Percentiles rank a stretch among this genome's conserved stretches.
Evolutionary conservation across 2,113 vertebrate species (phyloP).

Genomic region (Argyrosomus japonicus): DNA sequence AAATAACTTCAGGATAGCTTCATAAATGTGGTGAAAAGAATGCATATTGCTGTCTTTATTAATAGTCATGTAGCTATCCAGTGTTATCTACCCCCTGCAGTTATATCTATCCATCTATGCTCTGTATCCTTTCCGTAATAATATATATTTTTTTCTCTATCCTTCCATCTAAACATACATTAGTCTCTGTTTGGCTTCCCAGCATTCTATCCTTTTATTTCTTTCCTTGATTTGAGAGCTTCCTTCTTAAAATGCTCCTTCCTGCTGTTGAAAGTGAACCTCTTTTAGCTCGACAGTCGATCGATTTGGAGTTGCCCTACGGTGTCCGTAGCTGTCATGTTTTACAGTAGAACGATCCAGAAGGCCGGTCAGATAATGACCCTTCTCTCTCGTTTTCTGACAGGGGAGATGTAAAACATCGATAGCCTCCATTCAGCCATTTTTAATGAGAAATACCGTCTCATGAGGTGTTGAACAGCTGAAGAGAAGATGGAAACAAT

Average conservation of each 20-base stretch:
- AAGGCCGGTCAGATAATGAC: constrained; percentile 55
- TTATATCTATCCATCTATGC: not conserved
- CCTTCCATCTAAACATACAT: not conserved
- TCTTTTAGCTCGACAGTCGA: constrained; percentile 27
- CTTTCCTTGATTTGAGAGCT: constrained; percentile 5
- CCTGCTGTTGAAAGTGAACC: constrained; percentile 4
- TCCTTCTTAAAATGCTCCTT: constrained; percentile 27
- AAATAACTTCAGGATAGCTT: too few species aligned
- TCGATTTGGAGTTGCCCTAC: constrained; percentile 47
- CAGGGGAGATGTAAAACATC: constrained; percentile 46
- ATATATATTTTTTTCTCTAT: not conserved
- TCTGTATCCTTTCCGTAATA: not conserved
- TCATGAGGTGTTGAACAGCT: constrained; percentile 10
- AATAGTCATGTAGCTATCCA: too few species aligned
- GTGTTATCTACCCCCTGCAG: not conserved
- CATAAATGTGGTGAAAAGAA: too few species aligned
- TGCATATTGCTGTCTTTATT: too few species aligned
- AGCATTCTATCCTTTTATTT: not conserved
- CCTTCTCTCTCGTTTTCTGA: constrained; percentile 44
- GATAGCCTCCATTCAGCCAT: constrained; percentile 49
- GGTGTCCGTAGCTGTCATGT: constrained; percentile 63
- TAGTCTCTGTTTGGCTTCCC: too few species aligned
- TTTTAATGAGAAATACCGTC: constrained; percentile 58
- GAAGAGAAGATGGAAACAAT: not conserved
- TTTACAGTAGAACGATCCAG: constrained; percentile 56